These are phyloP conservation scores for Mystacornis crossleyi DNA, from an alignment of 2,113 vertebrate species.

Conservation along the genomic window DNA sequence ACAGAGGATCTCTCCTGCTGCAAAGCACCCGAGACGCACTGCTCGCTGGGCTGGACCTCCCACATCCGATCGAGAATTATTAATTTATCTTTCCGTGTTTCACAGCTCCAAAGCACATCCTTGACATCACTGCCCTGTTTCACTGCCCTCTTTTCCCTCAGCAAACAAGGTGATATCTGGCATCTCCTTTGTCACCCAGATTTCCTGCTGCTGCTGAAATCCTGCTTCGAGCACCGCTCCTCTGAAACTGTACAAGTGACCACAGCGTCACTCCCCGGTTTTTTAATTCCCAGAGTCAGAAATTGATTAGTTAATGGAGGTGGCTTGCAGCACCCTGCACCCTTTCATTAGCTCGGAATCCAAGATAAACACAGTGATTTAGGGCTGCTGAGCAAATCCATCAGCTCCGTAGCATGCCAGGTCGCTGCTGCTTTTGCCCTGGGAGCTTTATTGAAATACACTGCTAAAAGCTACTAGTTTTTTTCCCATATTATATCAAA, in stretches of 20 bases:
- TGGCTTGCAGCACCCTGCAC: background rate
- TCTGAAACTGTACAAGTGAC: background rate
- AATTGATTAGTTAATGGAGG: conserved; percentile 15
- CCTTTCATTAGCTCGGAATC: conserved; percentile 38
- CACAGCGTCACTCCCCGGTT: background rate
- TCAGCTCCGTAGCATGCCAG: background rate
- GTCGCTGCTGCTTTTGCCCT: background rate
- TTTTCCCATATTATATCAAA: background rate
- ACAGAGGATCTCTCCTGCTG: background rate
- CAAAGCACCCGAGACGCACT: background rate
- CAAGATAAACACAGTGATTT: conserved; percentile 34
- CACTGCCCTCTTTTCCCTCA: background rate
- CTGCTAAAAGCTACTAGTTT: background rate
- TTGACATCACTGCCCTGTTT: background rate
- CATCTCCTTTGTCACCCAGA: background rate
- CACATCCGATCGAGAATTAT: accelerated
- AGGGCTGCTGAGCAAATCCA: conserved; percentile 2
- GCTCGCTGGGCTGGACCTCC: background rate
- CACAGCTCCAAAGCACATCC: background rate
- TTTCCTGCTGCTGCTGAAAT: background rate
- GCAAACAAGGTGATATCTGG: background rate
- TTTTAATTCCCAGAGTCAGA: conserved; percentile 1
- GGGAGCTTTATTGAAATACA: background rate
- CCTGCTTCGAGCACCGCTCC: background rate
- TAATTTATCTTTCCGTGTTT: background rate